A percentile compares a stretch with the other conserved stretches of the same genome.
These are phyloP conservation scores for Kryptopterus vitreolus DNA, from an alignment of 2,797 vertebrate genomes.

Conservation along the genomic window DNA sequence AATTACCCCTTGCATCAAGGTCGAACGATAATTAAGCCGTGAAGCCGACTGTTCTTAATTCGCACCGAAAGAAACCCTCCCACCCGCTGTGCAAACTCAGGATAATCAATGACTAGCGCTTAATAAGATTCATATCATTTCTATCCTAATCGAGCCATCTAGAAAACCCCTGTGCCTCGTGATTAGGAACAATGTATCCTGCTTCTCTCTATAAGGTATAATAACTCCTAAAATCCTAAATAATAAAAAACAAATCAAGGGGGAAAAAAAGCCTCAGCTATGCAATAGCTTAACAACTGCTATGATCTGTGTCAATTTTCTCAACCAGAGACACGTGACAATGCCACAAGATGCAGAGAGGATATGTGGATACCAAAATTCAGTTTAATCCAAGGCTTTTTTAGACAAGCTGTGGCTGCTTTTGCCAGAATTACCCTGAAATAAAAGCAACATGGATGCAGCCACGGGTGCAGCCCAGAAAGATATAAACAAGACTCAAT, in stretches of 20 bases:
- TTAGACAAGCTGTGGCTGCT: not conserved
- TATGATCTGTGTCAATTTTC: not conserved
- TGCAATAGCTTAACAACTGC: not conserved
- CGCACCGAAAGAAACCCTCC: constrained; percentile 11
- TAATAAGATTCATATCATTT: not conserved
- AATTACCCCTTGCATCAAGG: constrained; percentile 40
- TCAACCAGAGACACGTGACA: not conserved
- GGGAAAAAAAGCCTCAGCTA: not conserved
- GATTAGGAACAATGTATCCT: not conserved
- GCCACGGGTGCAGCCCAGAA: too few species aligned
- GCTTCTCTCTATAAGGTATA: not conserved
- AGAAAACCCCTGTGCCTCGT: not conserved
- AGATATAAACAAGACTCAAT: too few species aligned
- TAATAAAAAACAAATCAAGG: too few species aligned
- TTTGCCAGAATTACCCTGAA: not conserved
- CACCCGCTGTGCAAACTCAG: not conserved
- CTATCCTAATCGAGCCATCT: not conserved
- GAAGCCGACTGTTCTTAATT: constrained; percentile 55
- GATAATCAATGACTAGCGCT: not conserved
- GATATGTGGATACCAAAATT: not conserved
- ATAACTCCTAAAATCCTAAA: too few species aligned
- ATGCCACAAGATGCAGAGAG: not conserved
- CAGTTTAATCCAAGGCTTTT: not conserved
- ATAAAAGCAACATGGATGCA: not conserved
- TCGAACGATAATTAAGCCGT: constrained; percentile 47